Conservation (phyloP, 2,888 invertebrate species). For the Bombylius major region DNA sequence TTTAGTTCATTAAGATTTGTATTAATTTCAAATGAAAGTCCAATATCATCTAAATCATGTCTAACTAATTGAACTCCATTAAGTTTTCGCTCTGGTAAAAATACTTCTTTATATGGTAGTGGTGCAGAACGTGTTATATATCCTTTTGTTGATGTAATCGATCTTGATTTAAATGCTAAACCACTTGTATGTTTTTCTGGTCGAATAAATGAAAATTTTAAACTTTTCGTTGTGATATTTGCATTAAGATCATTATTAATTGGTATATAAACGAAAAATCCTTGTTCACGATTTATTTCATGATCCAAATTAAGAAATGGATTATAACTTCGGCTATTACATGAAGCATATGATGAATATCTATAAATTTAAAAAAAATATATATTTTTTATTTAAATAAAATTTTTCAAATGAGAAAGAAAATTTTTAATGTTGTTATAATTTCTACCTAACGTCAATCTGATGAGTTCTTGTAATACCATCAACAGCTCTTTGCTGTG, state of each 20-base stretch:
- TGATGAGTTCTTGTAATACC: constrained; percentile 49
- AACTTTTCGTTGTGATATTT: constrained; percentile 25
- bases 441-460: constrained; percentile 42
- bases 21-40: constrained; percentile 28
- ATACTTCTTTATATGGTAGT: constrained; percentile 28
- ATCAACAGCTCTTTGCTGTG: constrained; percentile 43
- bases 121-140: constrained; percentile 28
- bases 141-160: constrained; percentile 32
- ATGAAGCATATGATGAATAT: constrained; percentile 42
- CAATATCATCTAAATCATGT: constrained; percentile 29
- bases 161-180: constrained; percentile 33
- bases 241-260: constrained; percentile 39
- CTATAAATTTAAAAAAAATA: constrained; percentile 25
- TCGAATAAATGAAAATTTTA: constrained; percentile 30
- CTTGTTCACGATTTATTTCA: constrained; percentile 53
- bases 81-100: constrained; percentile 29
- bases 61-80: constrained; percentile 32
- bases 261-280: constrained; percentile 52
- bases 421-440: not conserved
- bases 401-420: not conserved
- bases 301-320: constrained; percentile 52
- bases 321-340: constrained; percentile 42
- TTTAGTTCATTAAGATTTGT: constrained; percentile 33
- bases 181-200: constrained; percentile 34
- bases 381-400: not conserved